phyloP scores from a whole-genome alignment of 2,888 invertebrate genomes.

The Mongoloraphidia duomilia region DNA sequence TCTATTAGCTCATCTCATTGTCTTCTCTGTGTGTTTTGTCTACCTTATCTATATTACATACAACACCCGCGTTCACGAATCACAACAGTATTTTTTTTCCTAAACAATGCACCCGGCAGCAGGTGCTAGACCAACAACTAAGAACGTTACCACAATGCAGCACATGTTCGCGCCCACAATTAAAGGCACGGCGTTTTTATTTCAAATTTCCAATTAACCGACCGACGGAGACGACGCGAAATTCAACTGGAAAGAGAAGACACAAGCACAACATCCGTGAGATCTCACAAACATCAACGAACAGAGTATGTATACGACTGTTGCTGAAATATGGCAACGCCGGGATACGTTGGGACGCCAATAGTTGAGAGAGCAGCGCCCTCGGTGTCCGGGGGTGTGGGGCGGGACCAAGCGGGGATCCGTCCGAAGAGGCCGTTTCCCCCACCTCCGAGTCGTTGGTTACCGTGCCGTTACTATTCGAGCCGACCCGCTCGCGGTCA shows the following conservation, averaged over 20 bases:
- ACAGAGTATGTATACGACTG: constrained; percentile 22
- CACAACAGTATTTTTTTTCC: no score
- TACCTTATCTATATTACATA: no score
- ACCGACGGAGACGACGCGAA: constrained; percentile 7
- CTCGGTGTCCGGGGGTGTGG: constrained; percentile 30
- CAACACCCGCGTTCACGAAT: no score
- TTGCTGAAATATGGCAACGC: constrained; percentile 29
- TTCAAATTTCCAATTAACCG: constrained; percentile 6
- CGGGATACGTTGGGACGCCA: constrained; percentile 25
- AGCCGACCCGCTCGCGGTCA: constrained; percentile 22
- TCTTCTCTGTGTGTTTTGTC: no score
- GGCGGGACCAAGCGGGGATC: constrained; percentile 12
- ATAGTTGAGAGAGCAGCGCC: constrained; percentile 22
- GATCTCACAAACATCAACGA: constrained; percentile 7
- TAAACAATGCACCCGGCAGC: no score
- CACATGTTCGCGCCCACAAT: no score
- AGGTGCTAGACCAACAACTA: no score
- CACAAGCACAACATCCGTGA: constrained; percentile 8
- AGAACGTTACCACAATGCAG: no score
- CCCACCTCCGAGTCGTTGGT: constrained; percentile 12
- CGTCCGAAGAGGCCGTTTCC: constrained; percentile 3
- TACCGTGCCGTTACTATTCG: constrained; percentile 28
- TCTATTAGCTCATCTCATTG: no score
- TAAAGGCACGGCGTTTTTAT: not conserved
- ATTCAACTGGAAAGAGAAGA: constrained; percentile 5